Evolutionary conservation across 2,113 vertebrate genomes (phyloP), one percentile per base, ranked within the genome.

Genomic region (Zapus hudsonius): DNA sequence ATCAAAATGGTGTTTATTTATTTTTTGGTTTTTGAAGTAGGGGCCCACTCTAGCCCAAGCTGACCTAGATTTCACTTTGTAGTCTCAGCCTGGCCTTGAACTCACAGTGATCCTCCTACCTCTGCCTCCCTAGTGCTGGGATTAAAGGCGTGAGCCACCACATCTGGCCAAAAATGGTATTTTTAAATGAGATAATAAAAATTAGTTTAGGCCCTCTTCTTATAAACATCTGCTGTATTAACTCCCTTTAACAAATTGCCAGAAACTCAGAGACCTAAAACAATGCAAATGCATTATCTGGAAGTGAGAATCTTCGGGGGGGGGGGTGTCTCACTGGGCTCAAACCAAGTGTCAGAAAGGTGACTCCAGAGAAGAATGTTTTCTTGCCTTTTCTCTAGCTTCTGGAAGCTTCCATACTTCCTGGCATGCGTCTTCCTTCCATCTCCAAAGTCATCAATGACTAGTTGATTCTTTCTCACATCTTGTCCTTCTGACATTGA

Each of bases 141-240:
- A n/a, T n/a, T n/a, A n/a, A n/a, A n/a, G 47, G 47, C 12, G 47
- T 47, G 47, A 8, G 47, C 59, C 59, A 61, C 22, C 61, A 63
- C 5, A 7, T 23, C 25, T 27, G 5, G 29, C 40, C 95, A 93
- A 75, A n/a, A 90, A 87, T 96, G 94, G 90, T 83, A 92, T 93
- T 97, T 96, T 93, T 95, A 95, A 93, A 78, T 31, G 59, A 70
- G 25, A 75, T n/a, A 27, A 80, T 59, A 93, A 84, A 79, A 95
- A 64, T 70, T 19, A 73, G 42, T 72, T 86, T 55, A 70, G 36
- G 38, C 59, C 75, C 59, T 29, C 13, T 22, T 81, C 36, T 73
- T 89, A 13, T 29, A 91, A 78, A 76, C 22, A 75, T 44, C 16
- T 29, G 9, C n/a, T 82, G n/a, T 31, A 23, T 64, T 31, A 29